These are phyloP conservation scores for Larimichthys crocea DNA, from an alignment of 2,113 vertebrate species.

Conservation along the genomic window DNA sequence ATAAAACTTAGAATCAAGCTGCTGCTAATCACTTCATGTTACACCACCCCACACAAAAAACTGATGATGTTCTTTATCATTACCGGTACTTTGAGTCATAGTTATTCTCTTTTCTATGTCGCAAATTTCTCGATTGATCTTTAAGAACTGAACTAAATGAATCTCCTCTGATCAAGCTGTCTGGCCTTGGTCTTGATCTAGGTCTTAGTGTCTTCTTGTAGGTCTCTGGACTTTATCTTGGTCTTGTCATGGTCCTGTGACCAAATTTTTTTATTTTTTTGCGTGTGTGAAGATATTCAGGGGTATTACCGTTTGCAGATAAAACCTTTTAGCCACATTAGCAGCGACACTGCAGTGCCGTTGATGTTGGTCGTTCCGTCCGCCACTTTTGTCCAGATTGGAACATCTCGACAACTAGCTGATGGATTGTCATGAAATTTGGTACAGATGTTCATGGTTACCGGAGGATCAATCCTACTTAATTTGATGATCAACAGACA, in stretches of 20 bases:
- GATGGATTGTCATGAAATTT: background rate
- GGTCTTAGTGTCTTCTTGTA: background rate
- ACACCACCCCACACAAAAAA: too few relatives aligned
- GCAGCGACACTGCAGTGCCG: background rate
- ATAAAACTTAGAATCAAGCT: too few relatives aligned
- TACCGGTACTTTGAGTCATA: too few relatives aligned
- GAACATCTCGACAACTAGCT: background rate
- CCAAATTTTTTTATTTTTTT: too few relatives aligned
- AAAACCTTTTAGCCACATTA: background rate
- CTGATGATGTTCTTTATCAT: too few relatives aligned
- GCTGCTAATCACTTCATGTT: too few relatives aligned
- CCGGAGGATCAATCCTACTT: background rate
- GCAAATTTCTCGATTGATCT: background rate
- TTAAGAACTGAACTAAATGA: background rate
- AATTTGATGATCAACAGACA: background rate
- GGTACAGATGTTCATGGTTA: background rate
- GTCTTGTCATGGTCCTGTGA: background rate
- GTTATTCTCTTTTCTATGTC: background rate
- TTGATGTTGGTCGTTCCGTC: background rate
- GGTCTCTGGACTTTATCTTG: background rate
- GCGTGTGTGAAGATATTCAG: background rate
- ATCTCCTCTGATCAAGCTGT: background rate
- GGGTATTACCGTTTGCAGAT: background rate
- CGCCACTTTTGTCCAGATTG: background rate
- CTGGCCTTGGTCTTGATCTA: background rate